Evolutionary conservation across 2,113 vertebrate species (phyloP), one percentile per base, ranked within the genome.

Genomic region (Archocentrus centrarchus): DNA sequence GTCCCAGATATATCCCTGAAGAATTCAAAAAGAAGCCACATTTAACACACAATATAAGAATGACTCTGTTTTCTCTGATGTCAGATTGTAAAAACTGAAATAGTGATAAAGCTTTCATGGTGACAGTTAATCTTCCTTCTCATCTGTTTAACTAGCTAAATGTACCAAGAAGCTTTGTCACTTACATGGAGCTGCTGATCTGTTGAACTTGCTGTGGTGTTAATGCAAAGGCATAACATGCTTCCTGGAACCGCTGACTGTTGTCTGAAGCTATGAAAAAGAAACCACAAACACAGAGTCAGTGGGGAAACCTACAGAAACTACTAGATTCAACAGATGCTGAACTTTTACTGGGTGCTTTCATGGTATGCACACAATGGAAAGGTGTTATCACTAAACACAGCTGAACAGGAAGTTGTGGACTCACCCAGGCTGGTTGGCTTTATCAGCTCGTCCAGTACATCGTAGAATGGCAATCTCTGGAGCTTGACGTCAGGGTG

Each of bases 111-210:
- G 8, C 7, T 77, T 79, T 75, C 7, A 80, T 27, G 73, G 20
- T 59, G 27, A 53, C 35, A 17, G 53, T 64, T 80, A 3, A 63
- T 64, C 39, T 27, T 78, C 18, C 3, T 18, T 75, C 7, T 63
- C 5, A 24, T 64, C 4, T 62, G 27, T 76, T 20, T 32, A 64
- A 39, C 83, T 44, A 61, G 50, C 6, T 2, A 7, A 63, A 35
- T 13, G 10, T 3, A 85, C 20, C 5, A 24, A 17, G 62, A 7
- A 82, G 11, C 8, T 50, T 75, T 79, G 9, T 80, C 27, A 97
- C 97, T 97, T 96, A 99, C 98, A 99, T 99, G 62, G 98, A 99
- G 78, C 97, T 98, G 96, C 98, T 99, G 96, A 99, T 99, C 79
- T 99, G 98, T 87, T 99, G 98, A 93, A 99, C 98, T 96, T 99